phyloP scores from a whole-genome alignment of 2,888 invertebrate species.

The Drosophila birchii region DNA sequence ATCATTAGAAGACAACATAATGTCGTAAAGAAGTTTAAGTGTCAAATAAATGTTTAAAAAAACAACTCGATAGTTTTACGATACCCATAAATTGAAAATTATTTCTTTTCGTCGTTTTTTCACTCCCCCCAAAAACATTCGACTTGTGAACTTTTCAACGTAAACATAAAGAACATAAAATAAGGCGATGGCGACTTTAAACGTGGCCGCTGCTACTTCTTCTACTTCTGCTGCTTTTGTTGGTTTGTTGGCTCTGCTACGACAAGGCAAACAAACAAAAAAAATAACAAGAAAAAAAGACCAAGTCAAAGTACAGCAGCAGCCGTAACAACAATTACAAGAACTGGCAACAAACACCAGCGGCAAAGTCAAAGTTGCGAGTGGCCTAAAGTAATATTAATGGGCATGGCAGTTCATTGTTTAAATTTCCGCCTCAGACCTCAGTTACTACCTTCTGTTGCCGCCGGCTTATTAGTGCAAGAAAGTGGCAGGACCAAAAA shows the following conservation, averaged over 20 bases:
- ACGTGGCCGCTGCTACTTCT: slow-evolving; percentile 1
- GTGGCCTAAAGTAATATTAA: slow-evolving; percentile 74
- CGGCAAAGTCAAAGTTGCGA: slow-evolving; percentile 67
- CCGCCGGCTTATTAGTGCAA: slow-evolving; percentile 25
- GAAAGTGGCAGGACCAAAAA: slow-evolving; percentile 23
- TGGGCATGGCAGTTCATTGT: slow-evolving; percentile 76
- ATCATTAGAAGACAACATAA: not conserved
- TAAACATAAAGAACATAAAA: slow-evolving; percentile 28
- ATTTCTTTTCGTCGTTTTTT: not conserved
- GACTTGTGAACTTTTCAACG: slow-evolving; percentile 29
- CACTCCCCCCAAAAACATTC: slow-evolving; percentile 1
- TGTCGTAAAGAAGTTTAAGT: too few species aligned
- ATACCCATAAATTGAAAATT: not conserved
- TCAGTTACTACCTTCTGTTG: not conserved
- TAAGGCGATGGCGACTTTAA: slow-evolving; percentile 21
- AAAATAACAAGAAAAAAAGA: not conserved
- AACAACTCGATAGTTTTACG: not conserved
- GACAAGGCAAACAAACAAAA: slow-evolving; percentile 52
- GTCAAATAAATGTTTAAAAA: too few species aligned
- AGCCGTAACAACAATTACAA: slow-evolving; percentile 7
- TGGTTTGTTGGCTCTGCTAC: slow-evolving; percentile 28
- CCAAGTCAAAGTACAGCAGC: slow-evolving; percentile 8
- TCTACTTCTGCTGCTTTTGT: slow-evolving; percentile 9
- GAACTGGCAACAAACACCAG: slow-evolving; percentile 22
- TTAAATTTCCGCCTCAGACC: slow-evolving; percentile 62